Base-by-base conservation (phyloP, 1,140 invertebrate species). In the Lucilia cuprina region DNA sequence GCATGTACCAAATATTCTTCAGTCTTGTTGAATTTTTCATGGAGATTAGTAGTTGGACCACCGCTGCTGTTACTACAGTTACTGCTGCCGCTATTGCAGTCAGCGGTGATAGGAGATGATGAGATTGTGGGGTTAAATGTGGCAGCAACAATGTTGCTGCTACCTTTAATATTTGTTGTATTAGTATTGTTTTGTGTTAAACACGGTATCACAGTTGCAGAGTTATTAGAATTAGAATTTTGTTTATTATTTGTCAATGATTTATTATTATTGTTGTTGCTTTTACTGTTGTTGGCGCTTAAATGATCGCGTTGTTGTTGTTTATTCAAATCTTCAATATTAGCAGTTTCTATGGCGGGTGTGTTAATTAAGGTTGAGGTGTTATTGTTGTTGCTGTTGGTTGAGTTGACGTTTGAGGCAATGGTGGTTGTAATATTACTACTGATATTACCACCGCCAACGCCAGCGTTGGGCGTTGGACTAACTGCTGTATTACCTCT, bases 61-160 rank as follows among this genome's bases (percentile, higher is more conserved):
- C 74, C 47, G 13, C 47, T 35, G 25, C 12, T 25, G 5, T 30
- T 21, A 49, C 1, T 35, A 2, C n/a, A 49, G 19, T 19, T 80
- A 25, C 14, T 78, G 75, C 75, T 41, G 2, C 14, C 35, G 17
- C 14, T 17, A 47, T 34, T 60, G 65, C n/a, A 21, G 65, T 5
- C 21, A 70, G 5, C 21, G 60, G 5, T 4, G 19, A 7, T 12
- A 47, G 78, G 80, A 80, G 82, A 74, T 35, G 82, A 74, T 21
- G 82, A 34, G 83, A 75, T 74, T n/a, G 78, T 74, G 50, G 47
- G 41, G 50, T 82, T 77, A 93, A 94, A 91, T 91, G 92, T 86
- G 93, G 93, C 85, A 93, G 93, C 87, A 93, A 93, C 86, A 93
- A 21, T 70, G 65, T 91, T 85, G 92, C 92, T 86, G 92, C 91